phyloP scores from a whole-genome alignment of 2,797 vertebrate species.

The Lacerta viridis region DNA sequence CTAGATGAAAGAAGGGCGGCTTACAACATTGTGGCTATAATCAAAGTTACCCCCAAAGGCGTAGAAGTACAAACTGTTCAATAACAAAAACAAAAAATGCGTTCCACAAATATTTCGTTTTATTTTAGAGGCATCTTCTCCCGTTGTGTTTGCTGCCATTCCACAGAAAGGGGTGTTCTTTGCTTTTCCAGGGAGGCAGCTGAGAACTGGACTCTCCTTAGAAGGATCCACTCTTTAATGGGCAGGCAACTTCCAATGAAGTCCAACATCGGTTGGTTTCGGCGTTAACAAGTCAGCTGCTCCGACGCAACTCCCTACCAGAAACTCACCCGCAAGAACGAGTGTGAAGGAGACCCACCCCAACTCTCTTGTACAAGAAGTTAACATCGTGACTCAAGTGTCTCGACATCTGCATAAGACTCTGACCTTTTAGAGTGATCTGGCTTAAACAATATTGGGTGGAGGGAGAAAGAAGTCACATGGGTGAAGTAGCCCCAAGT shows the following conservation, averaged over 20 bases:
- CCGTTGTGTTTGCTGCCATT: neutral
- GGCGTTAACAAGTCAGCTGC: neutral
- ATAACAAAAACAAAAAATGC: neutral
- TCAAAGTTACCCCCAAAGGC: neutral
- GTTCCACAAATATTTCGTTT: slow-evolving; percentile 33
- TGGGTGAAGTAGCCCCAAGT: neutral
- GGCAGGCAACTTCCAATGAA: neutral
- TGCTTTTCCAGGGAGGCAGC: neutral
- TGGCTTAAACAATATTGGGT: neutral
- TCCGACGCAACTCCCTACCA: no score
- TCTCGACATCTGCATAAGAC: neutral
- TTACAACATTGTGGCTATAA: neutral
- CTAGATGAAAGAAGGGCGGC: no score
- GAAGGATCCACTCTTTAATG: neutral
- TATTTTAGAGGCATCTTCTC: slow-evolving; percentile 12
- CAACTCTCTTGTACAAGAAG: neutral
- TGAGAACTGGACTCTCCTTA: neutral
- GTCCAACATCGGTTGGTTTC: neutral
- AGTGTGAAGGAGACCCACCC: neutral
- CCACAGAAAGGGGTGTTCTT: neutral
- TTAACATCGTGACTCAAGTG: neutral
- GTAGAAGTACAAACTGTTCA: neutral
- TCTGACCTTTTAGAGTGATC: neutral
- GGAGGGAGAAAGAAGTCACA: neutral
- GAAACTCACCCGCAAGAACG: no score